Evolutionary conservation across 2,888 invertebrate genomes (phyloP).

Genomic region (Metalampra italica): DNA sequence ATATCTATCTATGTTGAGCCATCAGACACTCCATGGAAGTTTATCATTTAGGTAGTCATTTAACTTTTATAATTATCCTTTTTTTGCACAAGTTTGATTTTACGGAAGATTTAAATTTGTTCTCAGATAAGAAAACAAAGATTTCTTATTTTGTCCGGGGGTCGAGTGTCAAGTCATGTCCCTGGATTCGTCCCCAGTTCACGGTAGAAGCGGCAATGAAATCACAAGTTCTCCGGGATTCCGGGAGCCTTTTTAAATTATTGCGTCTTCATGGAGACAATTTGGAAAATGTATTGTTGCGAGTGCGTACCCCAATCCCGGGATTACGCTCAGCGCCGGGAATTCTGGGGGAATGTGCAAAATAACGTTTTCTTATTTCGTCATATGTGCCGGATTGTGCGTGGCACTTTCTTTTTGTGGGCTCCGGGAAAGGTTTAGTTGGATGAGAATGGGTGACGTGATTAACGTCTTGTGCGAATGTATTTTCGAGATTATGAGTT

Average conservation of each 20-base stretch:
- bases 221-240: constrained; percentile 9
- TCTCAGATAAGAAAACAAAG: too few species aligned
- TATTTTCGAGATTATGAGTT: too few species aligned
- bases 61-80: too few species aligned
- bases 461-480: too few species aligned
- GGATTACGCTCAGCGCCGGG: constrained; percentile 44
- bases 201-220: not conserved
- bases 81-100: too few species aligned
- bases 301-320: constrained; percentile 23
- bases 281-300: constrained; percentile 61
- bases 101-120: too few species aligned
- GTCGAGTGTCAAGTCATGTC: too few species aligned
- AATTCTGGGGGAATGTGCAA: constrained; percentile 7
- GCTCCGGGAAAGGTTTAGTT: not conserved
- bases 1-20: too few species aligned
- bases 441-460: not conserved
- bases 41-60: too few species aligned
- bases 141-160: too few species aligned
- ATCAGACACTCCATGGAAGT: too few species aligned
- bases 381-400: constrained; percentile 10
- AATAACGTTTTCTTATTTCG: constrained; percentile 11
- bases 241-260: constrained; percentile 54
- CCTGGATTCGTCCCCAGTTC: too few species aligned
- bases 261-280: constrained; percentile 65
- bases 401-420: constrained; percentile 10